Conservation (phyloP, 2,888 invertebrate species). For the Neoascia interrupta region DNA sequence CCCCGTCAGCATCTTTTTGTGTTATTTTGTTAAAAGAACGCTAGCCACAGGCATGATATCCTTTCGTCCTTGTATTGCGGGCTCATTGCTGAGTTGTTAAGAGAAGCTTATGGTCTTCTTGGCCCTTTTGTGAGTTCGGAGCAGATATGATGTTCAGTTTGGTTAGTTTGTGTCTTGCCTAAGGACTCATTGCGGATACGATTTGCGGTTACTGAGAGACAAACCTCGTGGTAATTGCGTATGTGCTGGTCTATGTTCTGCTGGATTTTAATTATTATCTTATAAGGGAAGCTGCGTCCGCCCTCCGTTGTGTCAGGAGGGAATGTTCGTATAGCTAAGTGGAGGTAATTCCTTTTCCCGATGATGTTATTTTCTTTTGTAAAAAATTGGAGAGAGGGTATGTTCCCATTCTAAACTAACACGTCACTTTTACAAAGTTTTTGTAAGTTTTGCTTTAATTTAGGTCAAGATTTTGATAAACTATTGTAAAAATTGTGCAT, state of each 20-base stretch:
- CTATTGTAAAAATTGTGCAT: too few species aligned
- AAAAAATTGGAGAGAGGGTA: too few species aligned
- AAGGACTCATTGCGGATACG: constrained; percentile 51
- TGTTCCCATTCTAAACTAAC: too few species aligned
- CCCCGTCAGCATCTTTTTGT: constrained; percentile 51
- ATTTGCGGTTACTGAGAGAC: not conserved
- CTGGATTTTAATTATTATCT: constrained; percentile 42
- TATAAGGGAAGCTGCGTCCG: not conserved
- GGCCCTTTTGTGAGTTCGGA: constrained; percentile 57
- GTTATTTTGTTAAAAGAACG: constrained; percentile 48
- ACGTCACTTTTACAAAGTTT: too few species aligned
- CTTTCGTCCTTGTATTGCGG: constrained; percentile 36
- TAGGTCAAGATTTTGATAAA: too few species aligned
- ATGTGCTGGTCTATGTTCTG: constrained; percentile 6
- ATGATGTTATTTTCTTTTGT: too few species aligned
- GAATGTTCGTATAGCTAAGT: too few species aligned
- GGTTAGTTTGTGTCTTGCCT: constrained; percentile 46
- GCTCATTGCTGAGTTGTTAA: constrained; percentile 21
- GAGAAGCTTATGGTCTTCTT: constrained; percentile 23
- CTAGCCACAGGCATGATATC: constrained; percentile 57
- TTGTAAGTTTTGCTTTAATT: too few species aligned
- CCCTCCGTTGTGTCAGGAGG: not conserved
- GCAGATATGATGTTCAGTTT: constrained; percentile 49
- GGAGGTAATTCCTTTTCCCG: not conserved
- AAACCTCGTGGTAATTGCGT: constrained; percentile 40